phyloP scores from a whole-genome alignment of 2,888 invertebrate genomes.

The Eristalinus aeneus region DNA sequence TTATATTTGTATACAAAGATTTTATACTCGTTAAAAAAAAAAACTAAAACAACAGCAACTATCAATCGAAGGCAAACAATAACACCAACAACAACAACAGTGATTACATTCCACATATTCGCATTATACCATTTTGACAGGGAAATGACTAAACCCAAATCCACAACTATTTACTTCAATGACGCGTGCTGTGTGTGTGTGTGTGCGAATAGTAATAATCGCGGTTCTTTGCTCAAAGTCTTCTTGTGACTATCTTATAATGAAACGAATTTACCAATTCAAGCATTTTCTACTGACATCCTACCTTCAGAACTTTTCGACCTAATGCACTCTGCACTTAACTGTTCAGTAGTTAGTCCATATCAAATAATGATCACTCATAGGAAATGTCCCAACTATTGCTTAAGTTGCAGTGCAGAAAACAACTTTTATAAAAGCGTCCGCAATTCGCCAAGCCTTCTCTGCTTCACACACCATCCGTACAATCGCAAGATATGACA shows the following conservation, averaged over 20 bases:
- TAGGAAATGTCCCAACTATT: too few species aligned
- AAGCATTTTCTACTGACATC: too few species aligned
- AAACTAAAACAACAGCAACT: conserved; percentile 43
- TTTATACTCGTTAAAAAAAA: conserved; percentile 54
- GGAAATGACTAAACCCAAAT: conserved; percentile 18
- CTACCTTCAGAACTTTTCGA: too few species aligned
- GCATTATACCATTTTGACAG: conserved; percentile 12
- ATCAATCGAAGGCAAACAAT: conserved; percentile 41
- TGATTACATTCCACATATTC: conserved; percentile 61
- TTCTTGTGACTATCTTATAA: too few species aligned
- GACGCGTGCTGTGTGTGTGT: not conserved
- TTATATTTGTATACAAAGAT: conserved; percentile 65
- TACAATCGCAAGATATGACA: conserved; percentile 46
- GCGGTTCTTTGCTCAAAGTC: not conserved
- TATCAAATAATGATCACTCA: too few species aligned
- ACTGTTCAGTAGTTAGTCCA: too few species aligned
- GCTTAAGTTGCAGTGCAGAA: not conserved
- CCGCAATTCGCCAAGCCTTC: not conserved
- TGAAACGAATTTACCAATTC: too few species aligned
- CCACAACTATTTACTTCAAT: conserved; percentile 15
- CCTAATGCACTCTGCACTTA: too few species aligned
- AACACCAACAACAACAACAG: conserved; percentile 41
- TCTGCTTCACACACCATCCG: conserved; percentile 14
- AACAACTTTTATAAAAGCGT: not conserved
- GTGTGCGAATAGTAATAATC: not conserved